Percentiles rank a stretch among this genome's conserved stretches.
These are phyloP conservation scores for Erpornis zantholeuca DNA, from an alignment of 2,113 vertebrate genomes.

Conservation along the genomic window DNA sequence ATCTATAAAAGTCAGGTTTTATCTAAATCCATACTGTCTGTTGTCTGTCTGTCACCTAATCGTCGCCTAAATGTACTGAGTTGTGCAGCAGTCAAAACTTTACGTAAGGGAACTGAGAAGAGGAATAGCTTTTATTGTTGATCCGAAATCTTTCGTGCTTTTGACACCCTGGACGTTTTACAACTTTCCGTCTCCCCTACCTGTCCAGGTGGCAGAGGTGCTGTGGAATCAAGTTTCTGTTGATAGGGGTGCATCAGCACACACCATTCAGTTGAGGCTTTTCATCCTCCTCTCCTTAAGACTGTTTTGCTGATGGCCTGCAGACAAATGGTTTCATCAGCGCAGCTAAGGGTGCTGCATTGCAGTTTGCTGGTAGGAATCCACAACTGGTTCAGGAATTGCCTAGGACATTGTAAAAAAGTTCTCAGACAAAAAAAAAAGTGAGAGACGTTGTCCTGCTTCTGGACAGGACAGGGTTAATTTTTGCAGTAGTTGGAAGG, in stretches of 20 bases:
- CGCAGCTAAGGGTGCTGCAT: fast-evolving
- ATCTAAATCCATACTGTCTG: not conserved
- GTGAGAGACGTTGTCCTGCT: not conserved
- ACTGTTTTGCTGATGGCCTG: not conserved
- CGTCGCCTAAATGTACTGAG: not conserved
- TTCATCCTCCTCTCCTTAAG: not conserved
- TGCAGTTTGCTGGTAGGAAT: not conserved
- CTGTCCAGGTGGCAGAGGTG: not conserved
- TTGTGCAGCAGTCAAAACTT: not conserved
- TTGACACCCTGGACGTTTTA: not conserved
- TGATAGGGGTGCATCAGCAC: not conserved
- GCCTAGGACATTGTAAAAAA: not conserved
- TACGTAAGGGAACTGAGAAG: not conserved
- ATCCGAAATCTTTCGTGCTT: not conserved
- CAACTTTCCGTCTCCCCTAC: not conserved
- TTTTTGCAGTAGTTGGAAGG: not conserved
- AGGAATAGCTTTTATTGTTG: not conserved
- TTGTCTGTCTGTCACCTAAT: not conserved
- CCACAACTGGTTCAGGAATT: not conserved
- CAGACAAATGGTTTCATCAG: not conserved
- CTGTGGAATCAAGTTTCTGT: not conserved
- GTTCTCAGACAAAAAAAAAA: not conserved
- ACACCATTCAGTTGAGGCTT: not conserved
- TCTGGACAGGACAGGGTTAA: not conserved
- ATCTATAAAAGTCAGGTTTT: not conserved